phyloP scores from a whole-genome alignment of 1,140 invertebrate species.

The Heliconius himera region DNA sequence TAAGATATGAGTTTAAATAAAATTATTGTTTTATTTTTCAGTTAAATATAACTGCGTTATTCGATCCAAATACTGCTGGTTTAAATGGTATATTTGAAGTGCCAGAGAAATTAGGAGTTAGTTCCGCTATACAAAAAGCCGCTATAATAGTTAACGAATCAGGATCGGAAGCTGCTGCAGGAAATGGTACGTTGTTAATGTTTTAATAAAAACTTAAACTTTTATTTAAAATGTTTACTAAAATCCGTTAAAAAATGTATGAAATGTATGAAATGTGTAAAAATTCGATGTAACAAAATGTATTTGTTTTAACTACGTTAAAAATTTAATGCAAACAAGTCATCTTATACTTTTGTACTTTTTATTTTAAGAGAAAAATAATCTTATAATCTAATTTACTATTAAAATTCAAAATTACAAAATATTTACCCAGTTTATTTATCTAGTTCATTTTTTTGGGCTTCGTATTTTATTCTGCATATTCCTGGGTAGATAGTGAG shows the following conservation, averaged over 20 bases:
- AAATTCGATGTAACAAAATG: too few relatives aligned
- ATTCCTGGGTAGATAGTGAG: too few relatives aligned
- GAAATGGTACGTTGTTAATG: conserved; percentile 18
- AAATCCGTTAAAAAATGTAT: too few relatives aligned
- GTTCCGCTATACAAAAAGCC: conserved; percentile 28
- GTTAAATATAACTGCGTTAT: conserved; percentile 27
- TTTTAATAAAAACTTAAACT: not conserved
- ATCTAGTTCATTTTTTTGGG: too few relatives aligned
- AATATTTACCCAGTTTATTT: too few relatives aligned
- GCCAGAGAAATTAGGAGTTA: not conserved
- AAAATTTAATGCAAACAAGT: not conserved
- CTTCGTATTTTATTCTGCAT: too few relatives aligned
- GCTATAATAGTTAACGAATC: conserved; percentile 27
- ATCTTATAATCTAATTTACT: too few relatives aligned
- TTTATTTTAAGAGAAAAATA: too few relatives aligned
- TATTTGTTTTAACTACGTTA: too few relatives aligned
- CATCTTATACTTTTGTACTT: not conserved
- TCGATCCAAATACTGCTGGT: conserved; percentile 4
- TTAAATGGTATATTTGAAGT: conserved; percentile 24
- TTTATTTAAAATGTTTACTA: not conserved
- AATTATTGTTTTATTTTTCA: not conserved
- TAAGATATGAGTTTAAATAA: too few relatives aligned
- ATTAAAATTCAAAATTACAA: too few relatives aligned
- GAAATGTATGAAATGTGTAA: too few relatives aligned
- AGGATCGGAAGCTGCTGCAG: conserved; percentile 35